Base-by-base conservation (phyloP, 2,113 vertebrate species). In the Austrofundulus limnaeus region DNA sequence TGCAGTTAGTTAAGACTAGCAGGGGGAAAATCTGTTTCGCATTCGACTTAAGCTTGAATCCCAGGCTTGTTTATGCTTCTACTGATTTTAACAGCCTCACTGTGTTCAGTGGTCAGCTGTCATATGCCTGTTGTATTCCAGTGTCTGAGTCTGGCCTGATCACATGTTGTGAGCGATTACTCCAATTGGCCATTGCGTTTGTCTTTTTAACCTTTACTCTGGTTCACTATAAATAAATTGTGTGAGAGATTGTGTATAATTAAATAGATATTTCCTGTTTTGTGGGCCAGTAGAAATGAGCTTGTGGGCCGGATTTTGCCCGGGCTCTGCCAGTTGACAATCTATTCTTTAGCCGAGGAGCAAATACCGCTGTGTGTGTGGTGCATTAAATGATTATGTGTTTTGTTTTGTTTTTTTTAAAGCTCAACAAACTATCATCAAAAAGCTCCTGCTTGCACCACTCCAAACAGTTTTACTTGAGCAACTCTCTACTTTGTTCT, bases 381-480 rank as follows among this genome's bases (percentile, higher is more conserved):
- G 28, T 55, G 3, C 16, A 0, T 12, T 60, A 17, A 59, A 68
- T 48, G 23, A 19, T 34, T 34, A 34, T 34, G 2, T 34, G 31
- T 34, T 8, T n/a, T n/a, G n/a, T n/a, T n/a, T n/a, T n/a, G n/a
- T n/a, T n/a, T n/a, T n/a, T n/a, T n/a, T n/a, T 10, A 34, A 16
- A 34, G 1, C n/a, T 10, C 54, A 42, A 2, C 21, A 23, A 25
- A 23, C 48, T 14, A 49, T 51, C 3, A 17, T 11, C 11, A 58
- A 13, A 43, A 59, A 46, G 7, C 28, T 58, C 41, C 41, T 28
- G 16, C 38, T 11, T 25, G 16, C 41, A 34, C 20, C 38, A 11
- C 19, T 39, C 48, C 56, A 4, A 46, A 56, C 42, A n/a, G 6
- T 58, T 56, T 73, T 57, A 21, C 5, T 38, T 25, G 13, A 47